Evolutionary conservation across 2,888 invertebrate species (phyloP).

Genomic region (Pollenia labialis): DNA sequence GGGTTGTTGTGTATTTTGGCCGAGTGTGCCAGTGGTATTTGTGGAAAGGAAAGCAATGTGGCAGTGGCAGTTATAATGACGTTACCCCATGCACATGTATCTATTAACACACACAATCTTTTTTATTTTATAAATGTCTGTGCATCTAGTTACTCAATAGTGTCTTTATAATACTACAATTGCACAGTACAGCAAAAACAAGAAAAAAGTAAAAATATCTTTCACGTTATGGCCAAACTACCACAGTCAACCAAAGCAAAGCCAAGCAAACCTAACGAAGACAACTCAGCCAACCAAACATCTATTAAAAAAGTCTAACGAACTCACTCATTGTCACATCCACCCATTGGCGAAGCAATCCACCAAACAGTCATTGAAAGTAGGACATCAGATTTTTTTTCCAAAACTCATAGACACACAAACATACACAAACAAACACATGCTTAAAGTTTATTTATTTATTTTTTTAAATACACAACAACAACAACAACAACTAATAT

Average conservation of each 20-base stretch:
- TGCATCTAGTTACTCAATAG: constrained; percentile 49
- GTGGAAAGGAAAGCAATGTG: constrained; percentile 47
- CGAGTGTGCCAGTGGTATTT: constrained; percentile 66
- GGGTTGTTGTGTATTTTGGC: constrained; percentile 39
- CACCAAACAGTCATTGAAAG: constrained; percentile 66
- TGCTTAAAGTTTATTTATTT: constrained; percentile 42
- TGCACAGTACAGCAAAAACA: constrained; percentile 12
- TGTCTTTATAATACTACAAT: constrained; percentile 47
- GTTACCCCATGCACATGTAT: constrained; percentile 43
- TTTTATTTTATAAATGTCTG: constrained; percentile 13
- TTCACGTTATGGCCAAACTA: constrained; percentile 63
- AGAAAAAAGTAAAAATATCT: constrained; percentile 48
- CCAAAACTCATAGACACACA: not conserved
- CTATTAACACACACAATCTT: constrained; percentile 22
- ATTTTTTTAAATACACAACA: constrained; percentile 40
- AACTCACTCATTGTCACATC: constrained; percentile 16
- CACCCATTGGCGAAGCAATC: constrained; percentile 9
- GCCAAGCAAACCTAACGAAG: constrained; percentile 36
- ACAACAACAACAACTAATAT: constrained; percentile 42
- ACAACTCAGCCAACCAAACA: constrained; percentile 47
- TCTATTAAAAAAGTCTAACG: constrained; percentile 40
- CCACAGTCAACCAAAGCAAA: constrained; percentile 47
- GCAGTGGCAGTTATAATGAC: constrained; percentile 67
- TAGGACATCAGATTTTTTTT: constrained; percentile 64
- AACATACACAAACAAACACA: constrained; percentile 24